These are phyloP conservation scores for Leptocoma aspasia DNA, from an alignment of 2,113 vertebrate genomes.

Conservation along the genomic window DNA sequence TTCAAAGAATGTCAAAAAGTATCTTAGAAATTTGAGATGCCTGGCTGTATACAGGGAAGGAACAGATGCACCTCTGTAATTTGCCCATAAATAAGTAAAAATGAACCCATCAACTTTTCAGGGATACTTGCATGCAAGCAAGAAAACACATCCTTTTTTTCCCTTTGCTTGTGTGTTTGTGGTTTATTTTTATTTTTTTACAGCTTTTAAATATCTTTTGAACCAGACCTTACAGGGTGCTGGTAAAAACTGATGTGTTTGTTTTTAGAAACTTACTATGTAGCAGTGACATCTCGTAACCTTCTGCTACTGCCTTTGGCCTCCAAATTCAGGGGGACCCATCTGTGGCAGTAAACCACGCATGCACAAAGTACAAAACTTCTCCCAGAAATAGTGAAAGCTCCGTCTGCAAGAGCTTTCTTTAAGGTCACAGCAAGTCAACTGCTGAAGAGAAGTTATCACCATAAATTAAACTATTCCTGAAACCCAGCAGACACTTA, in stretches of 20 bases:
- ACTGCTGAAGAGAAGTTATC: neutral
- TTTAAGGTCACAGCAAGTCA: neutral
- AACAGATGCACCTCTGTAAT: slow-evolving; percentile 65
- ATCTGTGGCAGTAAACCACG: neutral
- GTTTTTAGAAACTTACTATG: slow-evolving; percentile 14
- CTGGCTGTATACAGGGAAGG: slow-evolving; percentile 31
- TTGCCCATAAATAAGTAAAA: slow-evolving; percentile 64
- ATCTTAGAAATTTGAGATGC: slow-evolving; percentile 42
- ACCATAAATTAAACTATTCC: neutral
- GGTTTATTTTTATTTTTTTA: neutral
- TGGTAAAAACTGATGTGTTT: slow-evolving; percentile 1
- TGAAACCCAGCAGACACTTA: neutral
- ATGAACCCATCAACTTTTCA: slow-evolving; percentile 34
- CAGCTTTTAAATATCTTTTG: slow-evolving; percentile 13
- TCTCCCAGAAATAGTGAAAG: neutral
- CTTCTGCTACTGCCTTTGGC: neutral
- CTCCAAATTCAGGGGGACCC: neutral
- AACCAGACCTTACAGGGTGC: neutral
- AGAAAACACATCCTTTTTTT: neutral
- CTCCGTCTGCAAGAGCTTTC: neutral
- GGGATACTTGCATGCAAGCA: neutral
- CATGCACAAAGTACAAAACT: neutral
- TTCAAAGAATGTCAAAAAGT: slow-evolving; percentile 32
- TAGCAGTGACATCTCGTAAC: neutral
- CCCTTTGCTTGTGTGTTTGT: neutral